A percentile compares a stretch with the other conserved stretches of the same genome.
Evolutionary conservation across 2,797 vertebrate species (phyloP).

Genomic region (Coluber constrictor): DNA sequence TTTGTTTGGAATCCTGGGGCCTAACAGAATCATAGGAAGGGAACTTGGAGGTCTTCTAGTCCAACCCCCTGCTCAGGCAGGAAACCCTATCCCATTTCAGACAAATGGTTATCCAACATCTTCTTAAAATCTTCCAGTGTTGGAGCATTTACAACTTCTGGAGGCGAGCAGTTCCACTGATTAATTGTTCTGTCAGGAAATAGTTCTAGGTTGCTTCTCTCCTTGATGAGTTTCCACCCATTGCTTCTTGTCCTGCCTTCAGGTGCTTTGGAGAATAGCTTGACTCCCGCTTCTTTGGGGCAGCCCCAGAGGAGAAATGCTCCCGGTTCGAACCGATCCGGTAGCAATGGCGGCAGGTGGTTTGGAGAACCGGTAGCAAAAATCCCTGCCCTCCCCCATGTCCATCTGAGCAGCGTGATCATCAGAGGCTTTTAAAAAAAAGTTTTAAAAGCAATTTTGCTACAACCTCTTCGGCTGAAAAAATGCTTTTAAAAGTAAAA

Average conservation of each 20-base stretch:
- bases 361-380: no score
- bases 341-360: no score
- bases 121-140: not conserved
- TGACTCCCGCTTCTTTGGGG: not conserved
- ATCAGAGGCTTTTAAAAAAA: no score
- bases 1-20: not conserved
- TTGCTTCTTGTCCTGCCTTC: not conserved
- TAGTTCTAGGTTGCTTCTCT: not conserved
- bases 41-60: not conserved
- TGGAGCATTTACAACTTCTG: not conserved
- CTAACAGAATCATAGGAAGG: not conserved
- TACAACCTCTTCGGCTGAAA: no score
- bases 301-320: not conserved
- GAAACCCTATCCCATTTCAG: no score
- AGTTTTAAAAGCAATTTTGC: no score
- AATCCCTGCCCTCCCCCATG: no score
- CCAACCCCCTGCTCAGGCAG: not conserved
- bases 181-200: not conserved
- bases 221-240: not conserved
- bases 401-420: no score
- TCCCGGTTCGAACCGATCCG: no score
- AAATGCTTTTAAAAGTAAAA: no score
- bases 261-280: not conserved
- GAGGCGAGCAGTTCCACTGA: not conserved
- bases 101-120: not conserved